These are phyloP conservation scores for Dinocampus coccinellae DNA, from an alignment of 2,888 invertebrate genomes.

Conservation along the genomic window DNA sequence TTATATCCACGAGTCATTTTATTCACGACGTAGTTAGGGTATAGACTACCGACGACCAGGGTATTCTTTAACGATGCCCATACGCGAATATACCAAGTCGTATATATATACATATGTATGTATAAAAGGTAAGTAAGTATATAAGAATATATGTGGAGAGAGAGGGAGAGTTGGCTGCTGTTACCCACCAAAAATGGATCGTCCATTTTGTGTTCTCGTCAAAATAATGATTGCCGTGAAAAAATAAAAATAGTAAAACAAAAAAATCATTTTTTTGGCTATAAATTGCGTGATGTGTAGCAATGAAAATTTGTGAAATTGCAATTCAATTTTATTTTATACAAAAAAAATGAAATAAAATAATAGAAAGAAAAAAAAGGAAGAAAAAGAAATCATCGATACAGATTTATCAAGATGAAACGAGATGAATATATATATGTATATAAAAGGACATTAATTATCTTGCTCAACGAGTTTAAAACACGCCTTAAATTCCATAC, in stretches of 20 bases:
- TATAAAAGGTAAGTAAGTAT: background rate
- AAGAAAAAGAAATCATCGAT: slow-evolving; percentile 34
- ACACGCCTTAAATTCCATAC: slow-evolving; percentile 54
- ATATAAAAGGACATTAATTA: slow-evolving; percentile 57
- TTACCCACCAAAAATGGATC: slow-evolving; percentile 34
- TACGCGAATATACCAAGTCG: slow-evolving; percentile 34
- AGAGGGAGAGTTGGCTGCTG: no score
- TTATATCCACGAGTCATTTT: slow-evolving; percentile 42
- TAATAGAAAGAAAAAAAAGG: background rate
- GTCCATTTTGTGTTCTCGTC: slow-evolving; percentile 21
- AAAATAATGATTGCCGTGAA: slow-evolving; percentile 21
- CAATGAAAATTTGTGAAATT: background rate
- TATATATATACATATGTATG: background rate
- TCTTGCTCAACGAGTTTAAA: slow-evolving; percentile 41
- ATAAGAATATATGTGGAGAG: slow-evolving; percentile 13
- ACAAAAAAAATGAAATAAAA: background rate
- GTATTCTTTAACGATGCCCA: slow-evolving; percentile 46
- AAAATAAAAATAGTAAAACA: background rate
- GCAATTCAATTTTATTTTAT: no score
- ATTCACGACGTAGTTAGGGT: slow-evolving; percentile 44
- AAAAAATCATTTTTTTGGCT: background rate
- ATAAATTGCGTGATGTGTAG: background rate
- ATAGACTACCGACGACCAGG: slow-evolving; percentile 33
- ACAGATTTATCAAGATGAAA: slow-evolving; percentile 46
- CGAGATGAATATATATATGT: slow-evolving; percentile 27